A percentile compares a stretch with the other conserved stretches of the same genome.
These are phyloP conservation scores for Lepidostoma basale DNA, from an alignment of 1,140 invertebrate species.

Conservation along the genomic window DNA sequence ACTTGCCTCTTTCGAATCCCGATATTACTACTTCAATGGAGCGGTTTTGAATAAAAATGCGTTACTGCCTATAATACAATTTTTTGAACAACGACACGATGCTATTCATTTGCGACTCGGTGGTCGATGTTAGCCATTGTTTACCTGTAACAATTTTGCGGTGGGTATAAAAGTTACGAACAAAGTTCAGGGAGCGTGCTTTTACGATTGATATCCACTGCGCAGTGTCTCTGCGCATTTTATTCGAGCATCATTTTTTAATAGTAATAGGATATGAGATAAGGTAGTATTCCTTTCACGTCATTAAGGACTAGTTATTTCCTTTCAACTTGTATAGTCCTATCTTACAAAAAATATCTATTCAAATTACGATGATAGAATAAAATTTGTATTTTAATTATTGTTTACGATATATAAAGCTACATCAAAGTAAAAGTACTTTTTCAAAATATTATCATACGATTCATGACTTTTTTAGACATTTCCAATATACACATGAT, in stretches of 20 bases:
- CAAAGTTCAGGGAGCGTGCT: conserved; percentile 23
- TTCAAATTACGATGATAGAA: no score
- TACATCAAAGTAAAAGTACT: no score
- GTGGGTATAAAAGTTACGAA: neutral
- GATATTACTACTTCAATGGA: neutral
- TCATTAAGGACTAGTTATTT: no score
- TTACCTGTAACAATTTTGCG: conserved; percentile 7
- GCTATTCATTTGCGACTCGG: neutral
- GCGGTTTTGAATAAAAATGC: neutral
- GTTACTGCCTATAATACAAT: neutral
- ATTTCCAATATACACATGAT: no score
- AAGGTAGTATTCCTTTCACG: neutral
- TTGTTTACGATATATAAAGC: no score
- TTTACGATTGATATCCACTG: conserved; percentile 16
- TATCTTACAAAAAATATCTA: no score
- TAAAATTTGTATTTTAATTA: no score
- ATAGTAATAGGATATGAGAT: neutral
- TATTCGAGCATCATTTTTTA: neutral
- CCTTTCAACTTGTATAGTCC: no score
- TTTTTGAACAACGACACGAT: neutral
- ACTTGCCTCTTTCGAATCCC: neutral
- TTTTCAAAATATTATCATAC: no score
- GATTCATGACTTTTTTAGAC: no score
- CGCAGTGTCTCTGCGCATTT: neutral
- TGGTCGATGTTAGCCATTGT: neutral